Percentiles rank a stretch among this genome's conserved stretches.
Evolutionary conservation across 37 sponge, comb jelly and placozoan species (phyloP).

Genomic region (Axinella damicornis): DNA sequence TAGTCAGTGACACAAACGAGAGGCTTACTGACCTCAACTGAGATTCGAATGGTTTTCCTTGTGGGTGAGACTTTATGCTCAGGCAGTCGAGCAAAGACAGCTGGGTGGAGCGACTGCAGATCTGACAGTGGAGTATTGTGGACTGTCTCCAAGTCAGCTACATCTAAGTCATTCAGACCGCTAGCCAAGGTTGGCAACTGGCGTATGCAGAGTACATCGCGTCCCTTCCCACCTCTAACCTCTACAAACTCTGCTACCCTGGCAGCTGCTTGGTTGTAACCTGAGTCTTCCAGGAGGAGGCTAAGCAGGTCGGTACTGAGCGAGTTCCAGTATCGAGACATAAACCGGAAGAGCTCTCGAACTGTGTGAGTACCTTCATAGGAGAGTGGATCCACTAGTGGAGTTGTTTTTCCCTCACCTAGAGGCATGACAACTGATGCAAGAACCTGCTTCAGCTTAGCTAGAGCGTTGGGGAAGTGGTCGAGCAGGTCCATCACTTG

Average conservation of each 20-base stretch:
- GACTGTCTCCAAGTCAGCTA: background rate
- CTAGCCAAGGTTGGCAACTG: background rate
- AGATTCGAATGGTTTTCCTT: background rate
- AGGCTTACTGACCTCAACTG: background rate
- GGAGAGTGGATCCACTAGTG: background rate
- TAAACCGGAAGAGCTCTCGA: background rate
- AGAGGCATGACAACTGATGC: background rate
- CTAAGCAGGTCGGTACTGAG: background rate
- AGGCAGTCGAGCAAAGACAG: constrained; percentile 6
- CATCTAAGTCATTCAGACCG: too few species aligned
- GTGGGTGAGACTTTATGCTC: background rate
- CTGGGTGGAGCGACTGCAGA: background rate
- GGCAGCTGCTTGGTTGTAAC: background rate
- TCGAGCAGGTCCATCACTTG: background rate
- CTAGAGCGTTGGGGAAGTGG: background rate
- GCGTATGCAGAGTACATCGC: background rate
- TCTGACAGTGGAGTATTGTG: background rate
- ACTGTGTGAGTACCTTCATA: background rate
- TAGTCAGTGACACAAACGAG: background rate
- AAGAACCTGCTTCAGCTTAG: background rate
- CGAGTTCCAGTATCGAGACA: background rate
- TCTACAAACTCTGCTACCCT: background rate
- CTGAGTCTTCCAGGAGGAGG: background rate
- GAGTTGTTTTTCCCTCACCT: background rate
- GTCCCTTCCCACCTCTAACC: background rate